Percentiles rank a stretch among this genome's conserved stretches.
Conservation (phyloP, 2,888 invertebrate genomes). For the Acheta domesticus region DNA sequence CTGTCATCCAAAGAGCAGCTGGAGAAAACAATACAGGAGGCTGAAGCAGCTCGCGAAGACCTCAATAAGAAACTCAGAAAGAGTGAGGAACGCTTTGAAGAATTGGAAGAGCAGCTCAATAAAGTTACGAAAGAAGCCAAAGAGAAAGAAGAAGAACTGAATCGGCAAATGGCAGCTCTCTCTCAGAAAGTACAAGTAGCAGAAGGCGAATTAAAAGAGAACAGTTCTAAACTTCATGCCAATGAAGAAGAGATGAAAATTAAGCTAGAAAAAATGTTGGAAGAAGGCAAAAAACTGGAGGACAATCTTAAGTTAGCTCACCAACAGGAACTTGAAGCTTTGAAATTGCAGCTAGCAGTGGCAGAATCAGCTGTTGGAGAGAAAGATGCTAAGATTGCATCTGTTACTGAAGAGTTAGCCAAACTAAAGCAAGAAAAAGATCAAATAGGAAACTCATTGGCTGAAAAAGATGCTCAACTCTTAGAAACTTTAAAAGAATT, state of each 20-base stretch:
- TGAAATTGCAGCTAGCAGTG: constrained; percentile 36
- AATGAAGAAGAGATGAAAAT: constrained; percentile 33
- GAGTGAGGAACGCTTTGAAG: constrained; percentile 54
- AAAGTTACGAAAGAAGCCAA: constrained; percentile 36
- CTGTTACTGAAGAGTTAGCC: constrained; percentile 48
- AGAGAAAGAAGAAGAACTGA: constrained; percentile 48
- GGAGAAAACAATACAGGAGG: constrained; percentile 32
- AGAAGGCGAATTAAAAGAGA: constrained; percentile 31
- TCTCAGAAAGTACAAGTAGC: constrained; percentile 28
- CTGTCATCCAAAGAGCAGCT: constrained; percentile 39
- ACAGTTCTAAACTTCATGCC: constrained; percentile 28
- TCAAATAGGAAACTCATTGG: constrained; percentile 38
- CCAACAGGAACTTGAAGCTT: constrained; percentile 45
- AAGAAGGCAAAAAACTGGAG: constrained; percentile 52
- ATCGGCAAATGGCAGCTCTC: constrained; percentile 49
- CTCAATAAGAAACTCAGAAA: constrained; percentile 54
- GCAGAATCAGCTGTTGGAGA: constrained; percentile 29
- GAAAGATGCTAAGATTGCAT: constrained; percentile 51
- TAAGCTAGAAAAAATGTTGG: constrained; percentile 50
- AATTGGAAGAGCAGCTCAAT: constrained; percentile 45
- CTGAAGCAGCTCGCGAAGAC: constrained; percentile 54
- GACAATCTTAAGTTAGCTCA: constrained; percentile 53
- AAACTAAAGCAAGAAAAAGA: constrained; percentile 33
- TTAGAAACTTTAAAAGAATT: constrained; percentile 48
- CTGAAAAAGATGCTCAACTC: constrained; percentile 54